Base-by-base conservation (phyloP, 2,797 vertebrate species). In the Gephyroberyx darwinii region DNA sequence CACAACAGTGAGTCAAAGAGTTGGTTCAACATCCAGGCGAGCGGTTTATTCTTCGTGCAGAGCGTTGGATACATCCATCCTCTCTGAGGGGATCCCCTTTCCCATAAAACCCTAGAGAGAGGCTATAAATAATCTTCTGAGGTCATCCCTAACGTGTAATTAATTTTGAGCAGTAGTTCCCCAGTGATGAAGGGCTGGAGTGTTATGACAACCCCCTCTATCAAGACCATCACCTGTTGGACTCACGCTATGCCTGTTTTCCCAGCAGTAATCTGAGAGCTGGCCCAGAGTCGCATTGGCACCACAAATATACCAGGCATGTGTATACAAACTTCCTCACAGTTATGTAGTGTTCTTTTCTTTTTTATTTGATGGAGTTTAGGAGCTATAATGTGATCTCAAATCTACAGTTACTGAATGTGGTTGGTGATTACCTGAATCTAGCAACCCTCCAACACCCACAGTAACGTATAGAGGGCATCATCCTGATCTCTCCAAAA, bases 191-290 rank as follows among this genome's bases (percentile, higher is more conserved):
- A 73, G 77, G 14, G 22, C 69, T 37, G 64, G 78, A 33, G 60
- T 88, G 83, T 91, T 89, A 84, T 93, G 91, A 92, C 86, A 89
- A 71, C 86, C 72, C 69, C 22, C 71, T 88, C 86, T 58, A 84
- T 89, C 86, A 82, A 69, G 58, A 59, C 80, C 71, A 61, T 92
- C 92, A 93, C 91, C 92, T 93, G 91, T 89, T 89, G 83, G 80
- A 71, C 62, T 84, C 87, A 51, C 30, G 72, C 76, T 82, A 84
- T 30, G 81, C 62, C 71, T 83, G 83, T 88, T 89, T 90, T 87
- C 80, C 80, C 86, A 87, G 85, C 69, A 14, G 90, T 79, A 91
- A 93, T 80, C 57, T 4, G 69, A 93, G 78, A 86, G 22, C 35
- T 1, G 51, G 22, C 26, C 14, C 51, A 10, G 55, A 57, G 62